Percentiles rank a stretch among this genome's conserved stretches.
Evolutionary conservation across 2,113 vertebrate genomes (phyloP).

Genomic region (Rhizomys pruinosus): DNA sequence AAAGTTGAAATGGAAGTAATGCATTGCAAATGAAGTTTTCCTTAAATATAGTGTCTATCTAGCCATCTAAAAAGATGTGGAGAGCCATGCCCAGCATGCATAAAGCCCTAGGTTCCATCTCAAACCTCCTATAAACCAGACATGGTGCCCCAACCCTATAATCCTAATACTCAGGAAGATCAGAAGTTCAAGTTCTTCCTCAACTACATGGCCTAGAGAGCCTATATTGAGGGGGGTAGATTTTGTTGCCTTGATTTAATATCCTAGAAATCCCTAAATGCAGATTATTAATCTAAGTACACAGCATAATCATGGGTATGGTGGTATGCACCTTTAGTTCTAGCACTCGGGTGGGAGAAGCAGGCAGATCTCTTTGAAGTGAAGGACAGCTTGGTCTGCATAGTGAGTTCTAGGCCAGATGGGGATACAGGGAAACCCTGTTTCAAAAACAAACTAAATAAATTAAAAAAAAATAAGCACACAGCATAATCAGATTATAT

Average conservation of each 20-base stretch:
- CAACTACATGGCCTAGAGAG: neutral
- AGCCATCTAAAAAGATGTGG: neutral
- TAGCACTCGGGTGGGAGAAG: too few relatives aligned
- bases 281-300: slow-evolving; percentile 6
- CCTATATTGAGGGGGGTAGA: neutral
- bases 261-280: neutral
- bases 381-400: too few relatives aligned
- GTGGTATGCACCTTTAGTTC: too few relatives aligned
- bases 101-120: neutral
- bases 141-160: neutral
- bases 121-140: neutral
- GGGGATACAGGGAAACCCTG: too few relatives aligned
- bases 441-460: too few relatives aligned
- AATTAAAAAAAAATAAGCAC: slow-evolving; percentile 5
- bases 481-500: neutral
- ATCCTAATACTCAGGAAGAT: neutral
- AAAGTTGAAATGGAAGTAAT: slow-evolving; percentile 44
- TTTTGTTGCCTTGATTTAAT: slow-evolving; percentile 11
- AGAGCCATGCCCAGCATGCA: neutral
- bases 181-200: neutral
- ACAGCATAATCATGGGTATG: neutral
- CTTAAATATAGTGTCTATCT: slow-evolving; percentile 36
- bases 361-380: too few relatives aligned
- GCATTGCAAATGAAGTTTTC: slow-evolving; percentile 35
- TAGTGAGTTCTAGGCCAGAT: too few relatives aligned